A percentile compares a stretch with the other conserved stretches of the same genome.
These are phyloP conservation scores for Tetragonula carbonaria DNA, from an alignment of 2,888 invertebrate species.

Conservation along the genomic window DNA sequence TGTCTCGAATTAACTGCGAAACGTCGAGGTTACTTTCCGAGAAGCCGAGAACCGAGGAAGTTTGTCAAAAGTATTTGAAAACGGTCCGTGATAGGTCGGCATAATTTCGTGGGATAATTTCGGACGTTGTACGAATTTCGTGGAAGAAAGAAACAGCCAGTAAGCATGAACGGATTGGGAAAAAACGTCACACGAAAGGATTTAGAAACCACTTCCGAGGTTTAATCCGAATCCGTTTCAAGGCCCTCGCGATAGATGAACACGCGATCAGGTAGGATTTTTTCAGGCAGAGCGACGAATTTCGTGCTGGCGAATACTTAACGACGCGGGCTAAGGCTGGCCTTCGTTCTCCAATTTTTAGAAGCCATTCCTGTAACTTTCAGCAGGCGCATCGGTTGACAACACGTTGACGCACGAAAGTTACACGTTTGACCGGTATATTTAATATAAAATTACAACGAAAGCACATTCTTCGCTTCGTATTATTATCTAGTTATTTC, in stretches of 20 bases:
- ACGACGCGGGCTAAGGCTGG: background rate
- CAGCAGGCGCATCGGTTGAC: too few species aligned
- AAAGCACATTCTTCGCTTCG: too few species aligned
- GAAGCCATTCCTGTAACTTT: too few species aligned
- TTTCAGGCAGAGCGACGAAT: conserved; percentile 64
- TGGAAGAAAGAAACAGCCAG: conserved; percentile 54
- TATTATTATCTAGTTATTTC: too few species aligned
- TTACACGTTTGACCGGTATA: too few species aligned
- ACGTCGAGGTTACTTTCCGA: conserved; percentile 1
- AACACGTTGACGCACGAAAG: too few species aligned
- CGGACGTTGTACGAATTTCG: conserved; percentile 50
- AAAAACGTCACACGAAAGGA: conserved; percentile 69
- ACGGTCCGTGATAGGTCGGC: conserved; percentile 44
- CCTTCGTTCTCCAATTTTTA: background rate
- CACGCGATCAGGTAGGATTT: conserved; percentile 74
- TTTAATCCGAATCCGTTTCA: conserved; percentile 69
- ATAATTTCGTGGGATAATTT: conserved; percentile 60
- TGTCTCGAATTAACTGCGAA: background rate
- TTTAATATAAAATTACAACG: too few species aligned
- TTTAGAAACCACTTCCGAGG: conserved; percentile 63
- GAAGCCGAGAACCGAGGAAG: conserved; percentile 4
- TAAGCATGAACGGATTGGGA: conserved; percentile 41
- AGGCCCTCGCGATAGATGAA: conserved; percentile 71
- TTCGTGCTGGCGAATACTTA: conserved; percentile 56
- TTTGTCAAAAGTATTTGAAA: conserved; percentile 1